A percentile compares a stretch with the other conserved stretches of the same genome.
Evolutionary conservation across 2,797 vertebrate species (phyloP).

Genomic region (Gila robusta): DNA sequence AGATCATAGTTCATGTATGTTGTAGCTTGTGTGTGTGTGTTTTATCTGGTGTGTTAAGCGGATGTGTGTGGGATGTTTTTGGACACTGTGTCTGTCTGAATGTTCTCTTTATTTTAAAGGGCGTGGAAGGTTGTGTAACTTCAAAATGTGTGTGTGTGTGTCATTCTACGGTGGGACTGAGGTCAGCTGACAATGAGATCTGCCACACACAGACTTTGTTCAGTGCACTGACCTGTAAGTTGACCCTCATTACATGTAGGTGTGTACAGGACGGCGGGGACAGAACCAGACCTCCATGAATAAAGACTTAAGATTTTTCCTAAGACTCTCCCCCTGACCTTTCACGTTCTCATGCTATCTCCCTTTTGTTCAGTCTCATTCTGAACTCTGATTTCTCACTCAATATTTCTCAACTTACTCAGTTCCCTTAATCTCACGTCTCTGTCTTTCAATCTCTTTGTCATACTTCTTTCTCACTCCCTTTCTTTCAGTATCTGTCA

Average conservation of each 20-base stretch:
- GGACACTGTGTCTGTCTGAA: constrained; percentile 19
- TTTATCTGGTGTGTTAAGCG: constrained; percentile 18
- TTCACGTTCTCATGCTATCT: constrained; percentile 42
- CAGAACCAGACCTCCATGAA: constrained; percentile 46
- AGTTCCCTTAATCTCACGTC: constrained; percentile 4
- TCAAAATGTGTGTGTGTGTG: constrained; percentile 33
- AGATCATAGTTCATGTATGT: constrained; percentile 12
- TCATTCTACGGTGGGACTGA: constrained; percentile 35
- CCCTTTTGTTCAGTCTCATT: constrained; percentile 4
- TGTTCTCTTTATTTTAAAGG: constrained; percentile 33
- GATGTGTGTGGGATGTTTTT: constrained; percentile 55
- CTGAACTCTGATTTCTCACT: constrained; percentile 22
- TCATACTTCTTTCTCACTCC: constrained; percentile 2
- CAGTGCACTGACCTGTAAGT: constrained; percentile 58
- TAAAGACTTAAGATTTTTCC: constrained; percentile 29
- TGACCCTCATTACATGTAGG: constrained; percentile 61
- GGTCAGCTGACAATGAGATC: constrained; percentile 56
- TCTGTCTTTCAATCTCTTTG: constrained; percentile 25
- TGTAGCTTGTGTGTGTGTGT: constrained; percentile 23
- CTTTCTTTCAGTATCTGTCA: constrained; percentile 11
- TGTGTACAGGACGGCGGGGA: constrained; percentile 53
- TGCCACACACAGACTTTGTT: constrained; percentile 35
- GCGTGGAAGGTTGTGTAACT: constrained; percentile 46
- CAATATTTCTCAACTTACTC: constrained; percentile 19
- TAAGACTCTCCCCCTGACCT: constrained; percentile 27